Conservation (phyloP, 1,140 invertebrate species). For the Drosophila chauvacae region DNA sequence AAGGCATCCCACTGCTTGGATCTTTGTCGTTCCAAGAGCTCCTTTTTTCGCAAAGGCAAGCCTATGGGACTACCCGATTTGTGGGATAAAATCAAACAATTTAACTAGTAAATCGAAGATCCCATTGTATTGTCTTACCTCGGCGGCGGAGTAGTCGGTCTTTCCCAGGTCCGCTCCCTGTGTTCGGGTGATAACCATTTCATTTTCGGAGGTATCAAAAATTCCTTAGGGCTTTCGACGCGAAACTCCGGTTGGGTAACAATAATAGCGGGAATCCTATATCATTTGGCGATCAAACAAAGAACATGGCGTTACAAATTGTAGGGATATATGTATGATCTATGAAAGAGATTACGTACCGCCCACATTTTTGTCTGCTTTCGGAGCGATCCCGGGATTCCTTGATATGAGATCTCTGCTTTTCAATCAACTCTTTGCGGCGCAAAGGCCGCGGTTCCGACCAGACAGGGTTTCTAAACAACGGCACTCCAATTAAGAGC, state of each 20-base stretch:
- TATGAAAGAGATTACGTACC: slow-evolving; percentile 5
- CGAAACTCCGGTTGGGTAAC: not conserved
- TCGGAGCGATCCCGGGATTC: too few species aligned
- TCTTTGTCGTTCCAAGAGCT: slow-evolving; percentile 1
- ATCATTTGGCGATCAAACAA: not conserved
- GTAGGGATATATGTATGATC: not conserved
- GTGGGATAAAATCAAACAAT: not conserved
- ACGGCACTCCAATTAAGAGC: not conserved
- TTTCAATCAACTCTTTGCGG: slow-evolving; percentile 30
- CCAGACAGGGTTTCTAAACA: not conserved
- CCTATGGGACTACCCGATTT: too few species aligned
- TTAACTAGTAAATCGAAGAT: not conserved
- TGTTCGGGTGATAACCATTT: not conserved
- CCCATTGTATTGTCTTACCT: not conserved
- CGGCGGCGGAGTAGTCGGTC: not conserved
- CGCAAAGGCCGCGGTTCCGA: slow-evolving; percentile 13
- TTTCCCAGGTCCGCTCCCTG: not conserved
- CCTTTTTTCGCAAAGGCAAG: not conserved
- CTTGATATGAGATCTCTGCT: not conserved
- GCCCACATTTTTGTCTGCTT: not conserved
- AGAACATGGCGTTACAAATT: too few species aligned
- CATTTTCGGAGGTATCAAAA: not conserved
- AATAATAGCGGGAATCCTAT: not conserved
- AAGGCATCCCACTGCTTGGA: not conserved
- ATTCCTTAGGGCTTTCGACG: not conserved